Conservation (phyloP, 1,140 invertebrate species). For the Diorhabda elongata region DNA sequence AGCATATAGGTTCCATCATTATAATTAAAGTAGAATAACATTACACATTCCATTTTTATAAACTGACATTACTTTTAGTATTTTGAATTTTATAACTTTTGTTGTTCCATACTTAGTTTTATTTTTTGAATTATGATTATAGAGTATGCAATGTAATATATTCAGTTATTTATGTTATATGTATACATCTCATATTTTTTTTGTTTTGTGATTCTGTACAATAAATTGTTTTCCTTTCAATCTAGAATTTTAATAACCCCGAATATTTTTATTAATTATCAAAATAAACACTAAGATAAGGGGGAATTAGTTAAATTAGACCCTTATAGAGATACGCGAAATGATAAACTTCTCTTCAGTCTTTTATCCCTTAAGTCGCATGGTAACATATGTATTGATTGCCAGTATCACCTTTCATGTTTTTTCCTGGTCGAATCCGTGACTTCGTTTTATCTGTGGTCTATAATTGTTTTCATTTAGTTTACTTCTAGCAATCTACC, state of each 20-base stretch:
- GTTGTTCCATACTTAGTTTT: constrained; percentile 19
- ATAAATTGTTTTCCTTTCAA: constrained; percentile 26
- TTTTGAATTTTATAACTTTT: constrained; percentile 20
- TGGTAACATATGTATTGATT: background rate
- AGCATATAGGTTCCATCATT: background rate
- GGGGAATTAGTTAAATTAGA: background rate
- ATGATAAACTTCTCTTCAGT: background rate
- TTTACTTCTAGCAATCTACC: no score
- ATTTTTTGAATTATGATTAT: constrained; percentile 14
- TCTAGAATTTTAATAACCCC: constrained; percentile 1
- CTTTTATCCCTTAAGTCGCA: no score
- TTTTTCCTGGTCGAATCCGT: no score
- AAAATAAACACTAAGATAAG: background rate
- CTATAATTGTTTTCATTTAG: no score
- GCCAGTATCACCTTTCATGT: background rate
- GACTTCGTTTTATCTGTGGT: no score
- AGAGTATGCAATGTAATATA: constrained; percentile 17
- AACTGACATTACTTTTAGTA: constrained; percentile 19
- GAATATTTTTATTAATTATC: background rate
- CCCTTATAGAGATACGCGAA: background rate
- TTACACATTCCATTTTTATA: constrained; percentile 23
- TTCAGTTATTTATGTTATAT: constrained; percentile 25
- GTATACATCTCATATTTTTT: constrained; percentile 20
- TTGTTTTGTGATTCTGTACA: constrained; percentile 30
- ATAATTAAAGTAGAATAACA: constrained; percentile 7